Evolutionary conservation across 2,797 vertebrate species (phyloP), one percentile per base, ranked within the genome.

Genomic region (Ctenochaetus hawaiiensis): DNA sequence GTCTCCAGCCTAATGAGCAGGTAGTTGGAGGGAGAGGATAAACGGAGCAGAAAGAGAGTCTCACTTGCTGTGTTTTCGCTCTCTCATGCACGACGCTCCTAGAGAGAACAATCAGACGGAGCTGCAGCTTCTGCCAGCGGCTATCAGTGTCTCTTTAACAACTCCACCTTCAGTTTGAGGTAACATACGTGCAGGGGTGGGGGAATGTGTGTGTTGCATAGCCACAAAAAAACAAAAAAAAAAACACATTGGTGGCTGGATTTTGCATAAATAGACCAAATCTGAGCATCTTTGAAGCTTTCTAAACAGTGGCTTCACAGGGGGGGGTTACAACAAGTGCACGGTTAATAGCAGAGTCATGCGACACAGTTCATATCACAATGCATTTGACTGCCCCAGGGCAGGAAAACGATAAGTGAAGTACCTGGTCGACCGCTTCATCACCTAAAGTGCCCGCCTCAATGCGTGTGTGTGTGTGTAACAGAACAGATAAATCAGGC

Each of bases 401-500:
- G 72, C 83, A 84, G 56, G 58, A 76, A 91, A 89, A 83, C 78
- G 39, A 41, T 41, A 41, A 41, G 39, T 49, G 59, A 80, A 90
- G 87, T 84, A 90, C 85, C 87, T 88, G 92, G 72, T 76, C 44
- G 64, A 87, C 83, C 66, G 83, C 89, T 93, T 92, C 91, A 91
- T 93, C 91, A 90, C 91, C 78, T 87, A 82, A 91, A 93, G 93
- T 92, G 90, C 76, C 75, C 79, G 79, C 54, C 77, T 84, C 61
- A 16, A 59, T 72, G 49, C 30, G 75, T 58, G 62, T 80, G 77
- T 48, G 78, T 37, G 69, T 72, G 66, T 77, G 76, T 68, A 72
- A 70, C 70, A 71, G 48, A 56, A 60, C 62, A 87, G 87, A 92
- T 93, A 90, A 92, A 94, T 94, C 86, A 89, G 71, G 75, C 69